phyloP scores from a whole-genome alignment of 2,113 vertebrate species.

The Apodemus sylvaticus region DNA sequence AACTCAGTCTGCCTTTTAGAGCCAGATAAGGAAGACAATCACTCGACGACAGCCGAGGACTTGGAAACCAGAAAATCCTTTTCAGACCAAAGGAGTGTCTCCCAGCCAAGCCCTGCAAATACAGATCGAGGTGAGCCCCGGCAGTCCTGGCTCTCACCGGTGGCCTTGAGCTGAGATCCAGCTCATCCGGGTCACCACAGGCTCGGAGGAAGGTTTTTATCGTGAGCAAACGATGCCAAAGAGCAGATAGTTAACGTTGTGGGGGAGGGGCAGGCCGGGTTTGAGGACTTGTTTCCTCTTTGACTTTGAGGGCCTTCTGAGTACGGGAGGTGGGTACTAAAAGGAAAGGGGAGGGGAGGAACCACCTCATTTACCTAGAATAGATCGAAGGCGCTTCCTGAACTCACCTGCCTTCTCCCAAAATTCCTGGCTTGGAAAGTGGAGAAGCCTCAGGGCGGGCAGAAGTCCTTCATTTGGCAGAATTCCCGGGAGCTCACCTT shows the following conservation, averaged over 20 bases:
- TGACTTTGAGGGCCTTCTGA: background rate
- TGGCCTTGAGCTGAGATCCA: background rate
- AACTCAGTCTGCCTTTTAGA: slow-evolving; percentile 89
- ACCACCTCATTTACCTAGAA: background rate
- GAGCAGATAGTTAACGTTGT: slow-evolving; percentile 43
- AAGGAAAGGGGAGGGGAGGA: slow-evolving; percentile 1
- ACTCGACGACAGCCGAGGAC: slow-evolving; percentile 90
- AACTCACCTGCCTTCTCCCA: background rate
- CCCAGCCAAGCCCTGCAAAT: slow-evolving; percentile 90
- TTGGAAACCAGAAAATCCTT: slow-evolving; percentile 92
- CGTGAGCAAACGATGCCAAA: background rate
- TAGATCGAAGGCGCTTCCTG: background rate
- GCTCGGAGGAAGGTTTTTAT: slow-evolving; percentile 9
- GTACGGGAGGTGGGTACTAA: background rate
- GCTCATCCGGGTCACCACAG: background rate
- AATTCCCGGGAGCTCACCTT: background rate
- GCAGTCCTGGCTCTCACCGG: background rate
- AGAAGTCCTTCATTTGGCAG: background rate
- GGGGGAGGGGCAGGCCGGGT: background rate
- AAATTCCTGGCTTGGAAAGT: background rate
- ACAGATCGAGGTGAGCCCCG: slow-evolving; percentile 88
- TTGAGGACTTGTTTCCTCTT: background rate
- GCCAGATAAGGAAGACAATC: slow-evolving; percentile 89
- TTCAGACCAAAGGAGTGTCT: slow-evolving; percentile 89
- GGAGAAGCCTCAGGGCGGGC: background rate